Evolutionary conservation across 2,113 vertebrate genomes (phyloP), one percentile per base, ranked within the genome.

Genomic region (Scophthalmus maximus): DNA sequence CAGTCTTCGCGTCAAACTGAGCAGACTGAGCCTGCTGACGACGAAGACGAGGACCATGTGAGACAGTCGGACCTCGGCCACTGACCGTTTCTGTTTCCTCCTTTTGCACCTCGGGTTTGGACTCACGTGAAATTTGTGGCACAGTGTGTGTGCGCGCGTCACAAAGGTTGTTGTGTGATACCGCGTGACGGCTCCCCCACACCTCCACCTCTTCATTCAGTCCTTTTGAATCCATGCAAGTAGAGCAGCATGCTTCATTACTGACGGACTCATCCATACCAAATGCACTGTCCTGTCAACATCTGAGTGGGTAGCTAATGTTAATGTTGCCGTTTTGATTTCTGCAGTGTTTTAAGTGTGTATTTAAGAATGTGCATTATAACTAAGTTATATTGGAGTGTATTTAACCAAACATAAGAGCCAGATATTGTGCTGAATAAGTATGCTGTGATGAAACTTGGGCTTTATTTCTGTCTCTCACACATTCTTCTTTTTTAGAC

Each of bases 371-470:
- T 55, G 32, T 52, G 25, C 61, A 60, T 59, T 68, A 62, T 56
- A 30, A 11, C 64, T 32, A 50, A 66, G 83, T 91, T 89, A 88
- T 89, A 87, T 87, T 89, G 82, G 89, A 89, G 82, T 82, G 32
- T 52, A 18, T 27, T 38, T 66, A 32, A 23, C 14, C 32, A 52
- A 40, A 26, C 18, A 8, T 69, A 27, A n/a, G 6, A 30, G 25
- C 3, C 22, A 58, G 38, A 44, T 34, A 36, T 6, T 73, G 5
- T 79, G 44, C 3, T 66, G 32, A 57, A 66, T 29, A 25, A 50
- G 25, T 55, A 36, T 60, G 27, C 30, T 71, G 23, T 81, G 30
- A 74, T 80, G 5, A 58, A 29, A 70, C 73, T 27, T 62, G 26
- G 36, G 22, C 25, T 40, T 68, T 22, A 44, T 52, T 66, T 72